phyloP scores from a whole-genome alignment of 2,113 vertebrate species.

The Lophura nycthemera region DNA sequence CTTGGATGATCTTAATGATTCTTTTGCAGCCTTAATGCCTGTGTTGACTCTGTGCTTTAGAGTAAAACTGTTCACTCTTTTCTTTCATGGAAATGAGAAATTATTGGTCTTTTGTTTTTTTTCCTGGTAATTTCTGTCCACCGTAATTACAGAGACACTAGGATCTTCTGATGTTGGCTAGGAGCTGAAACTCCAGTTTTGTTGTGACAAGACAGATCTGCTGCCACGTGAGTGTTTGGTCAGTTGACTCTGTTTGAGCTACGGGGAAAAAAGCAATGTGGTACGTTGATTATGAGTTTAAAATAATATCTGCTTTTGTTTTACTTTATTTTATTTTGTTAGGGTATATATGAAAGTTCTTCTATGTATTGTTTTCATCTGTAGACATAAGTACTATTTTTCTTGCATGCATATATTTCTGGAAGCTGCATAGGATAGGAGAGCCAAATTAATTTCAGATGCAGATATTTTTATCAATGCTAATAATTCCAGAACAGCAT shows the following conservation, averaged over 20 bases:
- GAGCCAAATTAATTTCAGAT: background rate
- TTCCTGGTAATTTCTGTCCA: background rate
- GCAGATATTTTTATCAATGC: background rate
- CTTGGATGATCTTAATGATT: too few relatives aligned
- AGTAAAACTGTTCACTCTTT: background rate
- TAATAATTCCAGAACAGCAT: background rate
- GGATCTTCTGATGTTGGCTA: background rate
- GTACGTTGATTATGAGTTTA: background rate
- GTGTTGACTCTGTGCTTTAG: background rate
- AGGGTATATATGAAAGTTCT: background rate
- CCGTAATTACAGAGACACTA: fast-evolving
- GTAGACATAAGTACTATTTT: background rate
- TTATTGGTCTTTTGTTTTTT: background rate
- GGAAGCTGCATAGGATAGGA: background rate
- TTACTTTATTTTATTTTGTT: background rate
- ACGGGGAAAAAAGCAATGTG: background rate
- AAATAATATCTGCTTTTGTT: background rate
- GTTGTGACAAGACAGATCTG: too few relatives aligned
- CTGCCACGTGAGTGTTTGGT: background rate
- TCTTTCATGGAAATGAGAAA: background rate
- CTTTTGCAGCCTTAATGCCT: too few relatives aligned
- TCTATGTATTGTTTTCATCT: background rate
- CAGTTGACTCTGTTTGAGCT: fast-evolving
- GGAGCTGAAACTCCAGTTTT: background rate
- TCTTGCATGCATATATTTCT: background rate